These are phyloP conservation scores for Rhagium mordax DNA, from an alignment of 2,888 invertebrate genomes.

Conservation along the genomic window DNA sequence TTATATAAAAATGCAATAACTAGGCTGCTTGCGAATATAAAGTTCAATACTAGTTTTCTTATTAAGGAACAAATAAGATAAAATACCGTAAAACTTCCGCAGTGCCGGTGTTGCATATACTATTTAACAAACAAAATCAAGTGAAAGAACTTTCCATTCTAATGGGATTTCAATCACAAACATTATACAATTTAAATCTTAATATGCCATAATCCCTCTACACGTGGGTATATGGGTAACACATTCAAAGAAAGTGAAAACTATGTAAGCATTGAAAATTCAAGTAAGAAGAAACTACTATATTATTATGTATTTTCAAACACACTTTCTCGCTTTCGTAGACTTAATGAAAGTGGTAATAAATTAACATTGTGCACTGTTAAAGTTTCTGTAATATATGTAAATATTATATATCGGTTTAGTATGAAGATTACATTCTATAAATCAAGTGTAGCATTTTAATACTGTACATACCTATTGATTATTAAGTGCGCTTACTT, in stretches of 20 bases:
- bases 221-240: not conserved
- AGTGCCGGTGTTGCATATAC: too few relatives aligned
- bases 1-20: too few relatives aligned
- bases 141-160: not conserved
- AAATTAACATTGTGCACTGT: not conserved
- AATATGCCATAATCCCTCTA: not conserved
- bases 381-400: not conserved
- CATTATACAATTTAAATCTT: not conserved
- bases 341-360: not conserved
- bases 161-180: not conserved
- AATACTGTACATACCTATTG: not conserved
- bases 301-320: not conserved
- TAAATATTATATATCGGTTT: not conserved
- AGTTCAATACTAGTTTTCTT: too few relatives aligned
- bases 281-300: not conserved
- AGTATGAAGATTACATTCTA: not conserved
- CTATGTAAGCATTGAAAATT: not conserved
- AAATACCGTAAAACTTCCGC: too few relatives aligned
- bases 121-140: too few relatives aligned
- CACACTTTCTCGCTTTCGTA: not conserved
- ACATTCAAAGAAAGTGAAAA: not conserved
- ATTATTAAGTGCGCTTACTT: too few relatives aligned
- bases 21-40: too few relatives aligned
- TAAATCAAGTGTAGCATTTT: not conserved
- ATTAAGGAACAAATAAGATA: too few relatives aligned